Base-by-base conservation (phyloP, 2,797 vertebrate genomes). In the Clarias fuscus region DNA sequence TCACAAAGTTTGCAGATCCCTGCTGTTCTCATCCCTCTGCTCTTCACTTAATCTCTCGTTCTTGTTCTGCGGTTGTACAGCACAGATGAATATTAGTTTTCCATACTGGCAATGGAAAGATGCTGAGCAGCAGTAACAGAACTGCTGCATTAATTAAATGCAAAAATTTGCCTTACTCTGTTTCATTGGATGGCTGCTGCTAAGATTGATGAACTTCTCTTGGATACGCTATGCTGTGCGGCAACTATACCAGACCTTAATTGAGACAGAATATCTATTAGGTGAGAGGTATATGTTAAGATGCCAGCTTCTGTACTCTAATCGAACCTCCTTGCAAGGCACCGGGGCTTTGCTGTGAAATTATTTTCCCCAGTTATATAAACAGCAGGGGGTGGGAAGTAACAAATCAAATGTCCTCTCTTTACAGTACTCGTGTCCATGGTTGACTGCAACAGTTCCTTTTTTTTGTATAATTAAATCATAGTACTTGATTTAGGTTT, bases 101-200 rank as follows among this genome's bases (percentile, higher is more conserved):
- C 91, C 84, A 84, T 89, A 86, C 90, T 89, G 91, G 88, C 70
- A 89, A 82, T 53, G 89, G 91, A 94, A 95, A 95, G 93, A 94
- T 95, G 95, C 95, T 96, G 95, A 95, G 93, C 93, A 90, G 93
- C 90, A 90, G 90, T 92, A 95, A 94, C 93, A 89, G 92, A 93
- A 92, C 92, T 93, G 92, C 92, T 93, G 92, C 94, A 95, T 96
- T 96, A 95, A 96, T 96, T 96, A 96, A 95, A 95, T 90, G 91
- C 93, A 93, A 93, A 73, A 95, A 95, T 95, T 95, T 95, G 92
- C 95, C 94, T 94, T 93, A 93, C 93, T 95, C 91, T 90, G 83
- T 94, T 94, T 94, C 93, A 93, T 93, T 93, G 93, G 92, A 93
- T 91, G 92, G 92, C 33, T 71, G 22, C 89, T 67, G 75, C 90